Evolutionary conservation across 2,113 vertebrate genomes (phyloP).

Genomic region (Stegastes partitus): DNA sequence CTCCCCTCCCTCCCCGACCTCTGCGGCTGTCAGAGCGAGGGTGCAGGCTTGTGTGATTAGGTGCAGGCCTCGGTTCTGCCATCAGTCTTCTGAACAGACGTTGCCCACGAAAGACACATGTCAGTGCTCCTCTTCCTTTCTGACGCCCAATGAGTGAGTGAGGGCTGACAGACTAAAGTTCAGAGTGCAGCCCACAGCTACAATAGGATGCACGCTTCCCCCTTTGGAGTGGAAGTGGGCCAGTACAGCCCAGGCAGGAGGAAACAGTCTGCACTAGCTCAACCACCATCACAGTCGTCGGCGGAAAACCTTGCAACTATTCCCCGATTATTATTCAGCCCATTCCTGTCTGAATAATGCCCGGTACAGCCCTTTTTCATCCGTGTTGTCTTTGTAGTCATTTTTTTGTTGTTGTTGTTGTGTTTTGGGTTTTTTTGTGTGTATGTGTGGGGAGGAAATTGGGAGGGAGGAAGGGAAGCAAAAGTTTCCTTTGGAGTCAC

Average conservation of each 20-base stretch:
- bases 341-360: conserved; percentile 56
- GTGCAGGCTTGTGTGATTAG: conserved; percentile 68
- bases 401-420: conserved; percentile 54
- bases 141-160: conserved; percentile 56
- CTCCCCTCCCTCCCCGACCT: conserved; percentile 27
- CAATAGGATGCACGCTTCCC: conserved; percentile 33
- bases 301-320: conserved; percentile 40
- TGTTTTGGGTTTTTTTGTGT: conserved; percentile 34
- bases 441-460: conserved; percentile 50
- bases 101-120: conserved; percentile 74
- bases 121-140: conserved; percentile 67
- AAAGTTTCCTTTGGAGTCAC: conserved; percentile 74
- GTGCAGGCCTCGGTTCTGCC: conserved; percentile 65
- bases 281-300: conserved; percentile 57
- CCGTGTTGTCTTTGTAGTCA: conserved; percentile 48
- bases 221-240: conserved; percentile 57
- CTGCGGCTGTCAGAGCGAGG: conserved; percentile 66
- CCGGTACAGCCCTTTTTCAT: conserved; percentile 49
- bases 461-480: conserved; percentile 18
- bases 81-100: conserved; percentile 58
- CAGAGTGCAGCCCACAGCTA: conserved; percentile 61
- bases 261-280: conserved; percentile 31
- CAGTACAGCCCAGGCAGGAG: conserved; percentile 47
- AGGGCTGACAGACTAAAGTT: conserved; percentile 68
- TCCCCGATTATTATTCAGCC: conserved; percentile 61